A percentile compares a stretch with the other conserved stretches of the same genome.
These are phyloP conservation scores for Montifringilla adamsi DNA, from an alignment of 2,113 vertebrate species.

Conservation along the genomic window DNA sequence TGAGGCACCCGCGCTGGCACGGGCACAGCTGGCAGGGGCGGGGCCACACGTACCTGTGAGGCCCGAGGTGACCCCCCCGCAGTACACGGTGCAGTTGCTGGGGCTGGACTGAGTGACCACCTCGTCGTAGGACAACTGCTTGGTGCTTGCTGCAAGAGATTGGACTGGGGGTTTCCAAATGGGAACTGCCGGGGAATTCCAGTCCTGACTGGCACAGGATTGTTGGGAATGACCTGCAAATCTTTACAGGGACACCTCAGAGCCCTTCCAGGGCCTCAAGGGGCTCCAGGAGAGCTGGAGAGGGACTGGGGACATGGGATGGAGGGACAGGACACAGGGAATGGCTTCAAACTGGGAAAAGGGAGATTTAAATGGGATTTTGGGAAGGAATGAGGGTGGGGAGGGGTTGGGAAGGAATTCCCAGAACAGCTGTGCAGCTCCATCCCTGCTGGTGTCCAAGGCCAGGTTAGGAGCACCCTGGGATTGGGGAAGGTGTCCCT, in stretches of 20 bases:
- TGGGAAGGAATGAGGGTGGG: background rate
- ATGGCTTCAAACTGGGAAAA: no score
- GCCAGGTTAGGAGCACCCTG: background rate
- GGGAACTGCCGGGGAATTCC: rapidly evolving
- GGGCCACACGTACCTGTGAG: conserved; percentile 81
- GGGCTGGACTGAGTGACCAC: conserved; percentile 96
- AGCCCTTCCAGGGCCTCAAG: background rate
- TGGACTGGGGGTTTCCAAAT: background rate
- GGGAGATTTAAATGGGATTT: background rate
- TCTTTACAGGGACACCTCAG: background rate
- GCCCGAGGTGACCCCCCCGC: conserved; percentile 91
- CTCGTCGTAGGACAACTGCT: conserved; percentile 94
- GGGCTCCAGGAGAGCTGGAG: background rate
- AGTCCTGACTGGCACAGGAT: rapidly evolving
- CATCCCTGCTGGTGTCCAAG: background rate
- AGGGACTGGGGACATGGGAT: background rate
- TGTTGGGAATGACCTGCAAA: rapidly evolving
- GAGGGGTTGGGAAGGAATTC: background rate
- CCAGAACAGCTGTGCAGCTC: background rate
- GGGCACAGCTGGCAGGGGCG: background rate
- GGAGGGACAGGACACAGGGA: background rate
- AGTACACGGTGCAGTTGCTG: conserved; percentile 97
- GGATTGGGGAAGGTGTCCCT: background rate
- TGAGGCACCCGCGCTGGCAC: rapidly evolving
- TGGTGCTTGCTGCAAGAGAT: conserved; percentile 79